Evolutionary conservation across 2,888 invertebrate genomes (phyloP).

Genomic region (Ryuthela nishihirai): DNA sequence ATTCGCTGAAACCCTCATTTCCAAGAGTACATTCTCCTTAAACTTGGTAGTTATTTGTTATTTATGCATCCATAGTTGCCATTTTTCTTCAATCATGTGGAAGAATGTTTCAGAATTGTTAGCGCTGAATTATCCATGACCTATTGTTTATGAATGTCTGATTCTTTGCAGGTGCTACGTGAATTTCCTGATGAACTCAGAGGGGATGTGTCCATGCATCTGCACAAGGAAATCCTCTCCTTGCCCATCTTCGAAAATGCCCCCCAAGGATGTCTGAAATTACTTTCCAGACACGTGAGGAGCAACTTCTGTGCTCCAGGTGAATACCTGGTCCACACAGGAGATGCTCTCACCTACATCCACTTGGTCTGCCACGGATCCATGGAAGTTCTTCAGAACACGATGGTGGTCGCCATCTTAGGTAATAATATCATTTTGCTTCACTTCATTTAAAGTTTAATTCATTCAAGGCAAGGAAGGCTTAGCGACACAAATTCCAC

Average conservation of each 20-base stretch:
- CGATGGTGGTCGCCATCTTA: conserved; percentile 94
- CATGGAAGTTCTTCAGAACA: conserved; percentile 94
- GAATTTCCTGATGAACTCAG: conserved; percentile 94
- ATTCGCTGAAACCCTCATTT: too few species aligned
- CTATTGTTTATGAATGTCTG: background rate
- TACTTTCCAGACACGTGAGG: conserved; percentile 85
- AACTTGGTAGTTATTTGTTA: background rate
- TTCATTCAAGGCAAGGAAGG: background rate
- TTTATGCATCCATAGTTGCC: background rate
- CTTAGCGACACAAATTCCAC: background rate
- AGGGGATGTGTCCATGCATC: conserved; percentile 92
- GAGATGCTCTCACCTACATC: conserved; percentile 87
- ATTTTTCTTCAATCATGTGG: background rate
- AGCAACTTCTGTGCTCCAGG: conserved; percentile 95
- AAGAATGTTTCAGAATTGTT: background rate
- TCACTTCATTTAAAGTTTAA: background rate
- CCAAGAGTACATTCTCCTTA: too few species aligned
- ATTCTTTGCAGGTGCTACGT: conserved; percentile 70
- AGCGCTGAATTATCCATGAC: background rate
- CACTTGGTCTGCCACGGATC: conserved; percentile 95
- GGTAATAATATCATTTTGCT: conserved; percentile 71
- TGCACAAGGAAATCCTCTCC: conserved; percentile 89
- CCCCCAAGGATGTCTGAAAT: conserved; percentile 88
- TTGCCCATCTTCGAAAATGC: conserved; percentile 92
- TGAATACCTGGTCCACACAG: conserved; percentile 89